Conservation (phyloP, 2,113 vertebrate species). For the Rhynchopsitta pachyrhyncha region DNA sequence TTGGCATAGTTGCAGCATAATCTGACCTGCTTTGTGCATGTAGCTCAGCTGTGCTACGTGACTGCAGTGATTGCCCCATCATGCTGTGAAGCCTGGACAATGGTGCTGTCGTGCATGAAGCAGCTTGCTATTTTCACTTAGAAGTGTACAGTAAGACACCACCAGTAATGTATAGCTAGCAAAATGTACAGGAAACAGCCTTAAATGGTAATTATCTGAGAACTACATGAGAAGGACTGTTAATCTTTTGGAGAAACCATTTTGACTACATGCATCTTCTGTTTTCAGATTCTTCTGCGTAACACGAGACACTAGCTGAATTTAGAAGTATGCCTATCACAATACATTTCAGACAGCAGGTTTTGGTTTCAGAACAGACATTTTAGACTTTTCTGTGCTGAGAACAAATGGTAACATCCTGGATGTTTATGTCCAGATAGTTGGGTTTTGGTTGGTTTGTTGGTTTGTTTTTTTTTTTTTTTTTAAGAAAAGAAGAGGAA, state of each 20-base stretch:
- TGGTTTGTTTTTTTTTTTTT: not conserved
- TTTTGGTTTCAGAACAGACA: not conserved
- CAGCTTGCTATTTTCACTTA: not conserved
- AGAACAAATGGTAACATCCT: not conserved
- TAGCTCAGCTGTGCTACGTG: not conserved
- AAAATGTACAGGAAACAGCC: not conserved
- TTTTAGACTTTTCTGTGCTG: not conserved
- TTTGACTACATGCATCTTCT: not conserved
- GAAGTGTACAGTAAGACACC: not conserved
- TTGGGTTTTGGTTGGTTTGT: not conserved
- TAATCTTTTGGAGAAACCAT: not conserved
- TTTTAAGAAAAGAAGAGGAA: not conserved
- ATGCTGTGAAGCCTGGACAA: not conserved
- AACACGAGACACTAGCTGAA: not conserved
- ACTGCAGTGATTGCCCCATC: not conserved
- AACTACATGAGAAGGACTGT: not conserved
- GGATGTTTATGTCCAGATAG: not conserved
- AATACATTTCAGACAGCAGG: not conserved
- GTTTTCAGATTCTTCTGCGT: not conserved
- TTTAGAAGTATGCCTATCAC: not conserved
- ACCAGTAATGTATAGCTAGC: not conserved
- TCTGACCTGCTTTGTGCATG: not conserved
- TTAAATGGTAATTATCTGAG: not conserved
- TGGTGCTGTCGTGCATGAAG: not conserved
- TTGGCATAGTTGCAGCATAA: not conserved